These are phyloP conservation scores for Eupithecia inturbata DNA, from an alignment of 2,888 invertebrate species.

Conservation along the genomic window DNA sequence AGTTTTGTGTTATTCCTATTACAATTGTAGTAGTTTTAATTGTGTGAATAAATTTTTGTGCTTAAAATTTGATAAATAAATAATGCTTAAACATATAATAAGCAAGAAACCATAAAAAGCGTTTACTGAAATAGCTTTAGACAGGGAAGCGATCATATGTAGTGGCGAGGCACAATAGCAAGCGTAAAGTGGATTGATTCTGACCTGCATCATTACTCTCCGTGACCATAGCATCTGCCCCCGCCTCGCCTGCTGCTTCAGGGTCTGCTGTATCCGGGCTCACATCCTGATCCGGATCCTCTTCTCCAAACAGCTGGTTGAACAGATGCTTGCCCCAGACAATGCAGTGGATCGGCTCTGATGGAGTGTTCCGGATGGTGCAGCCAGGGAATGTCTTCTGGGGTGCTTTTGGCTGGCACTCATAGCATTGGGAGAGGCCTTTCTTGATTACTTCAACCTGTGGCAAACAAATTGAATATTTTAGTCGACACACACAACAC, in stretches of 20 bases:
- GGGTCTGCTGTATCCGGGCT: slow-evolving; percentile 99
- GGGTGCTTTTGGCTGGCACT: slow-evolving; percentile 95
- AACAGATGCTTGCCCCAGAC: slow-evolving; percentile 99
- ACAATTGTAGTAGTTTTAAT: too few relatives aligned
- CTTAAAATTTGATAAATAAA: too few relatives aligned
- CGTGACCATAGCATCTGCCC: slow-evolving; percentile 81
- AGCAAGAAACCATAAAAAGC: too few relatives aligned
- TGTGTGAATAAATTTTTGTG: too few relatives aligned
- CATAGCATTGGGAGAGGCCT: slow-evolving; percentile 97
- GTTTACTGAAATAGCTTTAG: too few relatives aligned
- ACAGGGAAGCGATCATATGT: too few relatives aligned
- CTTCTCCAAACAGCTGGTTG: slow-evolving; percentile 99
- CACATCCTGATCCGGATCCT: slow-evolving; percentile 97
- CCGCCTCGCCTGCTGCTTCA: slow-evolving; percentile 91
- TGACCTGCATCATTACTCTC: slow-evolving; percentile 75
- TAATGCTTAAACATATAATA: too few relatives aligned
- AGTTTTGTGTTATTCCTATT: too few relatives aligned
- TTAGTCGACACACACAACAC: not conserved
- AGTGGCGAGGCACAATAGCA: too few relatives aligned
- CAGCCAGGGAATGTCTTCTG: slow-evolving; percentile 98
- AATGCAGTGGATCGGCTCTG: slow-evolving; percentile 99
- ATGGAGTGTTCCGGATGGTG: slow-evolving; percentile 99
- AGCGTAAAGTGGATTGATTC: too few relatives aligned
- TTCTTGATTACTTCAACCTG: slow-evolving; percentile 93
- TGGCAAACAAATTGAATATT: not conserved